These are phyloP conservation scores for Ephialtes manifestator DNA, from an alignment of 2,888 invertebrate species.

Conservation along the genomic window DNA sequence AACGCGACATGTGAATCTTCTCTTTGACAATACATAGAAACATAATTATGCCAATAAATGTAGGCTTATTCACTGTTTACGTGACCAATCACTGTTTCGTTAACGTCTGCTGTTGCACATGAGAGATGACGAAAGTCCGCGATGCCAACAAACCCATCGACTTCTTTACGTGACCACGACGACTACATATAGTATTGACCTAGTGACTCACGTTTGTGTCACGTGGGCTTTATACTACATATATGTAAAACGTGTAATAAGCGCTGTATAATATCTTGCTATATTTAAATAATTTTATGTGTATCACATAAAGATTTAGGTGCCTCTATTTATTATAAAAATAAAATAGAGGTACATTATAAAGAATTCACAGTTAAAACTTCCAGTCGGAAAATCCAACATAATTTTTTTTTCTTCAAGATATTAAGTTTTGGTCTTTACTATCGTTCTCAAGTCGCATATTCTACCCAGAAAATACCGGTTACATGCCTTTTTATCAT, in stretches of 20 bases:
- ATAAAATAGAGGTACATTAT: no score
- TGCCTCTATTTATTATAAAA: neutral
- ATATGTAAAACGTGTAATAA: neutral
- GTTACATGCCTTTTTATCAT: no score
- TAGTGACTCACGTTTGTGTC: constrained; percentile 72
- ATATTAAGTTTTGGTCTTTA: no score
- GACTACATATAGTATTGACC: constrained; percentile 57
- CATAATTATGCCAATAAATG: neutral
- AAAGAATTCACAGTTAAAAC: no score
- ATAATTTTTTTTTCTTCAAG: no score
- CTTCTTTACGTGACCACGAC: constrained; percentile 69
- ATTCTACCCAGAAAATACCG: no score
- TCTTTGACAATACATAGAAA: neutral
- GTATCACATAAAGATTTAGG: neutral
- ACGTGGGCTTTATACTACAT: neutral
- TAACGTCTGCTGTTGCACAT: neutral
- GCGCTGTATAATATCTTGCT: neutral
- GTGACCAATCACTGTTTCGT: neutral
- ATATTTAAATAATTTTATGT: neutral
- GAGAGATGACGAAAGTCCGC: constrained; percentile 61
- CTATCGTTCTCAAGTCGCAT: no score
- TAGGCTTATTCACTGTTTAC: neutral
- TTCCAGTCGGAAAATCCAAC: no score
- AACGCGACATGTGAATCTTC: neutral
- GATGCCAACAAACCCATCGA: constrained; percentile 78